Conservation (phyloP, 2,113 vertebrate genomes). For the Cynopterus brachyotis region DNA sequence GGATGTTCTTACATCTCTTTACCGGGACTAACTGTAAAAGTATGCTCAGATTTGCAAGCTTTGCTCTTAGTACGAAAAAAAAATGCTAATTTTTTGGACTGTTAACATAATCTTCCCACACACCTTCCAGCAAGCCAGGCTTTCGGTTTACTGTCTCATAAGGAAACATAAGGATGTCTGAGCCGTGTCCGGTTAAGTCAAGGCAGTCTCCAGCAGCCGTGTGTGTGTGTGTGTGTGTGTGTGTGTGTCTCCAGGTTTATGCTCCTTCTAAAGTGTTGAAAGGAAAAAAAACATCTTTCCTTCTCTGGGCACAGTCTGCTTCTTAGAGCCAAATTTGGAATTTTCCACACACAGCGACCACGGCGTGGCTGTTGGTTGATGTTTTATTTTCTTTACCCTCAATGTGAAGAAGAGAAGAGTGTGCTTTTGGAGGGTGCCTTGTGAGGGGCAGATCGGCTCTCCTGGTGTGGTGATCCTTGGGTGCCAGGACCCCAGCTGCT, state of each 20-base stretch:
- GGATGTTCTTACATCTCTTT: not conserved
- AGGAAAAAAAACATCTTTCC: not conserved
- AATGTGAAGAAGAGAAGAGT: not conserved
- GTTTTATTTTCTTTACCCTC: not conserved
- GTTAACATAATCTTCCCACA: constrained; percentile 6
- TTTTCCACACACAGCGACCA: not conserved
- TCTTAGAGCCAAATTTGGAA: not conserved
- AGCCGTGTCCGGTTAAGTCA: not conserved
- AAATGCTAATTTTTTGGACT: not conserved
- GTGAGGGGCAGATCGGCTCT: too few species aligned
- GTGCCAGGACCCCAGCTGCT: not conserved
- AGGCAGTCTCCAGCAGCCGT: not conserved
- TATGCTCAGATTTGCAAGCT: constrained; percentile 16
- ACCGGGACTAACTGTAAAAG: not conserved
- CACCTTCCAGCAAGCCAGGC: not conserved
- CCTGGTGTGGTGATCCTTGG: not conserved
- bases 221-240: too few species aligned
- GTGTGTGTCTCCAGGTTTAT: not conserved
- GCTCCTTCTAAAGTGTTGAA: not conserved
- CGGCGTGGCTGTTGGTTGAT: not conserved
- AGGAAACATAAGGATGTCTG: not conserved
- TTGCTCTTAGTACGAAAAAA: constrained; percentile 24
- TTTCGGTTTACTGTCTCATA: not conserved
- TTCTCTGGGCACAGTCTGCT: not conserved
- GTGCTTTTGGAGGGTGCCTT: not conserved